These are phyloP conservation scores for Ctenodactylus gundi DNA, from an alignment of 2,113 vertebrate species.

Conservation along the genomic window DNA sequence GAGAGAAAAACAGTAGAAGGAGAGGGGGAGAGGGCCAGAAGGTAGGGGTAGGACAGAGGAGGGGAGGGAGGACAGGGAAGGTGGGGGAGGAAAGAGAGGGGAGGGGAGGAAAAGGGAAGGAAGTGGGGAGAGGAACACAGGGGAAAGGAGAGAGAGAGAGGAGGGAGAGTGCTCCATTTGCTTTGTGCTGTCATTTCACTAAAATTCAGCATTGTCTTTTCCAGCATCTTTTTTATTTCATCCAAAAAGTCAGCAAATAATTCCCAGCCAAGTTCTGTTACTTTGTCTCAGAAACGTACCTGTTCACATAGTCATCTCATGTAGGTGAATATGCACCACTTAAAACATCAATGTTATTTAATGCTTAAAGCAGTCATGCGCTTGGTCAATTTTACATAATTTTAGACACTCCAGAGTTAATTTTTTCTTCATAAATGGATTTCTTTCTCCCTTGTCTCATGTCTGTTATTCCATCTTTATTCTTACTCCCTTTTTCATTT, in stretches of 20 bases:
- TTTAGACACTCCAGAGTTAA: not conserved
- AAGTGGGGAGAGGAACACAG: not conserved
- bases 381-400: not conserved
- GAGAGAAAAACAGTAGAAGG: too few species aligned
- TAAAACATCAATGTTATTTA: not conserved
- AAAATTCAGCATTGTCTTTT: not conserved
- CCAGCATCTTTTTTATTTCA: not conserved
- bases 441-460: not conserved
- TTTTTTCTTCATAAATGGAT: not conserved
- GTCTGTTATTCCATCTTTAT: not conserved
- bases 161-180: too few species aligned
- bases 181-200: not conserved
- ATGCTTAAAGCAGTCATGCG: not conserved
- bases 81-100: fast-evolving
- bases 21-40: fast-evolving
- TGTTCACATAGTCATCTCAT: not conserved
- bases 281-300: not conserved
- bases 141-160: not conserved
- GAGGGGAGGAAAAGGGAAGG: too few species aligned
- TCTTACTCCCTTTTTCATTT: not conserved
- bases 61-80: fast-evolving
- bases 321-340: not conserved
- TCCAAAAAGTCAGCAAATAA: not conserved
- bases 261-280: not conserved
- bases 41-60: fast-evolving